Evolutionary conservation across 2,797 vertebrate species (phyloP), one percentile per base, ranked within the genome.

Genomic region (Anguilla obscura): DNA sequence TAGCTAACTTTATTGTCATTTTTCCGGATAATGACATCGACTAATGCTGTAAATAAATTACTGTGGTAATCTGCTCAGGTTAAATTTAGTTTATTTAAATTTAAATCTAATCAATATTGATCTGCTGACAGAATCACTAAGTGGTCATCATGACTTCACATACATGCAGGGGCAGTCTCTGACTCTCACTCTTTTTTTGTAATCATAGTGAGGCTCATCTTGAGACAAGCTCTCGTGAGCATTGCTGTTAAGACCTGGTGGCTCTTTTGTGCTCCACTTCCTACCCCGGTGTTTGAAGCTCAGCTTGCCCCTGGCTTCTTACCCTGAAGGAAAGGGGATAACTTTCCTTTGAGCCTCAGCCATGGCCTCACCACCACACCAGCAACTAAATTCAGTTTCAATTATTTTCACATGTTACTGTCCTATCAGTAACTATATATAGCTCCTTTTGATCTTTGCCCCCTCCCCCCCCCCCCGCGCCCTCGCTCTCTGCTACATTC

Each of bases 351-450:
- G 66, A 86, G 60, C 18, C 85, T 76, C 56, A 52, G 56, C 86
- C 79, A 74, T 76, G 63, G 60, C 85, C 27, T 36, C 56, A 82
- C 85, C n/a, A 76, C 58, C 27, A 54, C 76, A 83, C 84, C 63
- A 69, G 54, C 54, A 56, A 74, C 89, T 89, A 86, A 90, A 89
- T 84, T 87, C 54, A 90, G 89, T 86, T 89, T 85, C 36, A 86
- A 76, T 88, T 89, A 56, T 86, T 89, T 91, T 90, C 84, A 91
- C 88, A 90, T 92, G 88, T 82, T 84, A 82, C 52, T 50, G 71
- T 88, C 16, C 86, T 90, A 88, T 89, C 50, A 52, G 7, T 52
- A 52, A 52, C 50, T 52, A 12, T 52, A 90, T 89, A 86, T 88
- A 91, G 85, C 30, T 8, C 83, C 36, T 90, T 60, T 89, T 52